These are phyloP conservation scores for Parazoanthus darwini DNA, from an alignment of 92 coral and sea anemone genomes.

Conservation along the genomic window DNA sequence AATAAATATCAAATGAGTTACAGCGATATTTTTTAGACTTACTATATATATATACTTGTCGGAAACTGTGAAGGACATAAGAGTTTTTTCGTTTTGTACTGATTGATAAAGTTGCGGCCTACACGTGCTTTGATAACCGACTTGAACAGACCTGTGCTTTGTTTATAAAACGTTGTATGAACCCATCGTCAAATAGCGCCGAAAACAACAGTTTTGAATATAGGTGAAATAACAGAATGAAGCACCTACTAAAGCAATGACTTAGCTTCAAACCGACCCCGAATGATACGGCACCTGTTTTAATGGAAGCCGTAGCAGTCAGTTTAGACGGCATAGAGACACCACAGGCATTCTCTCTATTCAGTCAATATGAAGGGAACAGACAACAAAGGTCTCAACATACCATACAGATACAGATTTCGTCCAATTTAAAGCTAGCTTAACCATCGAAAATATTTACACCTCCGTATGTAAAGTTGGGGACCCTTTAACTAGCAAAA, in stretches of 20 bases:
- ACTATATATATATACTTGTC: background rate
- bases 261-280: background rate
- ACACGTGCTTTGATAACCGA: constrained; percentile 9
- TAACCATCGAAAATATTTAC: background rate
- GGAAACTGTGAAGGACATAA: too few relatives aligned
- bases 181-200: background rate
- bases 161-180: background rate
- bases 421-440: too few relatives aligned
- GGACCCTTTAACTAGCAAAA: background rate
- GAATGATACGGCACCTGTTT: background rate
- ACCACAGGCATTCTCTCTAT: background rate
- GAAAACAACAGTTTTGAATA: constrained; percentile 13
- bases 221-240: background rate
- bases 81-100: background rate
- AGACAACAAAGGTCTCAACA: background rate
- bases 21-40: background rate
- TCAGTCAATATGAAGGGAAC: background rate
- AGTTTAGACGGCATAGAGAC: background rate
- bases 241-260: background rate
- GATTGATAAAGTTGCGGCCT: background rate
- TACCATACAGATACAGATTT: background rate
- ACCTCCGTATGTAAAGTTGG: background rate
- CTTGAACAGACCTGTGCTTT: background rate
- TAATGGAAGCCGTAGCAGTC: background rate
- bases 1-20: background rate